Conservation (phyloP, 2,888 invertebrate genomes). For the Julus scandinavius region DNA sequence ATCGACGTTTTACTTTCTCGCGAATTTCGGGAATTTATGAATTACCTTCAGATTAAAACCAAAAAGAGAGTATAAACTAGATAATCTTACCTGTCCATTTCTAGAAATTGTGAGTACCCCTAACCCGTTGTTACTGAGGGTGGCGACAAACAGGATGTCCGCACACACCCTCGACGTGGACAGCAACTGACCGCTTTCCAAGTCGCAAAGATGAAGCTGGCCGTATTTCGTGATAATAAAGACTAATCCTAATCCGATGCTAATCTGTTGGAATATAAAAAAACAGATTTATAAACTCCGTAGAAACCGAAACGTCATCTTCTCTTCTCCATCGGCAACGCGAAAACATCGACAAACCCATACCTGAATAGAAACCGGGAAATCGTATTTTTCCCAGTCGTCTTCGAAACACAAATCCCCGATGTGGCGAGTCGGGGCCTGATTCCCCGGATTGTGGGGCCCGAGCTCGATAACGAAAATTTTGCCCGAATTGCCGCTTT, state of each 20-base stretch:
- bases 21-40: no score
- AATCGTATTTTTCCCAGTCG: slow-evolving; percentile 65
- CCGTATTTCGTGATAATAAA: slow-evolving; percentile 67
- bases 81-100: slow-evolving; percentile 60
- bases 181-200: slow-evolving; percentile 65
- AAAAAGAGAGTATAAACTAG: neutral
- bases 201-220: slow-evolving; percentile 65
- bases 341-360: neutral
- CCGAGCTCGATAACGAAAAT: slow-evolving; percentile 66
- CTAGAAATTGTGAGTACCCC: slow-evolving; percentile 60
- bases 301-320: no score
- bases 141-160: slow-evolving; percentile 64
- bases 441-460: slow-evolving; percentile 65
- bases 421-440: slow-evolving; percentile 64
- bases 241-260: slow-evolving; percentile 64
- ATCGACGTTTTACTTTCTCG: no score
- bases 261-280: slow-evolving; percentile 62
- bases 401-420: slow-evolving; percentile 64
- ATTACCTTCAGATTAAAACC: neutral
- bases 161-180: slow-evolving; percentile 63
- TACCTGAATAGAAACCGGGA: slow-evolving; percentile 66
- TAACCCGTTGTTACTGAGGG: slow-evolving; percentile 61
- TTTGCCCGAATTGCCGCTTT: slow-evolving; percentile 64
- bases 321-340: neutral
- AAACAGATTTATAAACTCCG: no score